Evolutionary conservation across 1,140 invertebrate species (phyloP), one percentile per base, ranked within the genome.

Genomic region (Orius laevigatus): DNA sequence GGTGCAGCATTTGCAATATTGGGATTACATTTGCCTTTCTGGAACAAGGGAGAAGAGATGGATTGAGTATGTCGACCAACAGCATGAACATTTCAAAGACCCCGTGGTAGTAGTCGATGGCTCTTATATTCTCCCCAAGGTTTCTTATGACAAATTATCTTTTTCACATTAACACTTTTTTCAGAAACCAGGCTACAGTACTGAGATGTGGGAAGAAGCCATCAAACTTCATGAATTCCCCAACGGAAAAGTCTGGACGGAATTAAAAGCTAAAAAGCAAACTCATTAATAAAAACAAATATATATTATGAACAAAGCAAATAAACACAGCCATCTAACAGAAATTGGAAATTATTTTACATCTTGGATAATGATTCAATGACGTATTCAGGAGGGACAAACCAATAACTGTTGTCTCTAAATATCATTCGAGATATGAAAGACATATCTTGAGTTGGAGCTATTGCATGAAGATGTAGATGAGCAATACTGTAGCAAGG

Each of bases 1-100:
- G 75, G 84, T 93, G 3, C 87, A 92, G 57, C 89, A 94, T 66
- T 67, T 92, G 12, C 83, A 90, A 66, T 78, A 84, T 57, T 92
- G 87, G 78, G 86, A 93, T 61, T 91, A 76, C 65, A 70, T 85
- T 10, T 69, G 70, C 43, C 60, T 91, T 1, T 81, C 79, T 14
- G 77, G 72, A 15, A 75, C 74, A 6, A 75, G 68, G 50, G 70
- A 85, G 19, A 74, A 75, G 38, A 69, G 85, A 51, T 70, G 86
- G 56, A 76, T 87, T 36, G 90, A 94, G 63, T 91, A 80, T 61
- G 81, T 89, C 1, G 84, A 89, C 61, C 86, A 92, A 59, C 77
- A 92, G 54, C 84, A 90, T 57, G 81, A 92, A 54, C 84, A 92
- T 59, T 88, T 93, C 62, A 69, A 73, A 35, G 63, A 78, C 56